Conservation (phyloP, 30 jellyfish, hydroid and myxozoan species). For the Chironex yamaguchii region DNA sequence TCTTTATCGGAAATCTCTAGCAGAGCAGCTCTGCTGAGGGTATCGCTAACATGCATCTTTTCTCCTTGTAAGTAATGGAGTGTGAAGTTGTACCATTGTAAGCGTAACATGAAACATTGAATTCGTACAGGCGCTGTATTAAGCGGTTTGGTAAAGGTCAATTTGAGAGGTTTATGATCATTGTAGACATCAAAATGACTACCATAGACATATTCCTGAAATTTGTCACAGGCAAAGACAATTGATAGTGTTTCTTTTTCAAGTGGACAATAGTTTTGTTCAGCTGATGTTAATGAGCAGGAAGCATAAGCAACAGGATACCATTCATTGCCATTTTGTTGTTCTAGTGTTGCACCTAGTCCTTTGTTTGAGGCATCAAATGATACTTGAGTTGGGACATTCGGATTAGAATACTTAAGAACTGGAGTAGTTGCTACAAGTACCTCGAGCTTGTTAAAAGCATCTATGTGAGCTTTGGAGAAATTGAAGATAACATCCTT, state of each 20-base stretch:
- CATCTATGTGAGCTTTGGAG: slow-evolving; percentile 48
- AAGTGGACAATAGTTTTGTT: slow-evolving; percentile 64
- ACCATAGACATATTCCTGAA: slow-evolving; percentile 28
- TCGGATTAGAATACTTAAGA: slow-evolving; percentile 55
- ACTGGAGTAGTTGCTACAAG: slow-evolving; percentile 67
- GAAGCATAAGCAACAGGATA: slow-evolving; percentile 81
- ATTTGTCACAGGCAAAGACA: too few species aligned
- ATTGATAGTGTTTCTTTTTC: slow-evolving; percentile 41
- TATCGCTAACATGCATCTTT: slow-evolving; percentile 17
- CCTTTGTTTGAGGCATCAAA: slow-evolving; percentile 61
- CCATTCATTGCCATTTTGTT: slow-evolving; percentile 58
- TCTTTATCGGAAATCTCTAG: slow-evolving; percentile 31
- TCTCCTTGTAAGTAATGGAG: slow-evolving; percentile 8
- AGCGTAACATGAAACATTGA: slow-evolving; percentile 24
- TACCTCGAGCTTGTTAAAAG: slow-evolving; percentile 32
- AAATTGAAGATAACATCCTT: slow-evolving; percentile 22
- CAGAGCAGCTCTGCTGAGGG: slow-evolving; percentile 68
- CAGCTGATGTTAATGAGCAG: slow-evolving; percentile 72
- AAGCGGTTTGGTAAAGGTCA: slow-evolving; percentile 25
- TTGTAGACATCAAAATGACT: slow-evolving; percentile 10
- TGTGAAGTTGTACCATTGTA: slow-evolving; percentile 22
- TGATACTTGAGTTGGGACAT: slow-evolving; percentile 25
- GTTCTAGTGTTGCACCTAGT: slow-evolving; percentile 73
- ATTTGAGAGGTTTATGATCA: slow-evolving; percentile 26
- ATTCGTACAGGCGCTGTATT: slow-evolving; percentile 47